Base-by-base conservation (phyloP, 2,888 invertebrate species). In the Caenorhabditis panamensis region DNA sequence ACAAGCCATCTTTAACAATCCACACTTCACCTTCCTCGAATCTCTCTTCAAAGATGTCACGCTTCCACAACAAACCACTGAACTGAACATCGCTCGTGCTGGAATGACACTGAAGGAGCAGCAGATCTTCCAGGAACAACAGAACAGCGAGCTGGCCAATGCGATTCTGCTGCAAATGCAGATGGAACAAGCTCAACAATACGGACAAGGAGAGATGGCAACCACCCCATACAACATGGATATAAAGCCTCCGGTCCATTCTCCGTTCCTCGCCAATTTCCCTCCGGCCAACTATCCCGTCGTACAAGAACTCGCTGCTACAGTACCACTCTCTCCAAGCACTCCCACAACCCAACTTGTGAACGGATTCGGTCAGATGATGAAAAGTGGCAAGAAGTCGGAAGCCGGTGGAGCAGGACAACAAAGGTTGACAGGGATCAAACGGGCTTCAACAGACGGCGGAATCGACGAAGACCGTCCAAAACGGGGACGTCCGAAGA, bases 11-110 rank as follows among this genome's bases (percentile, higher is more conserved):
- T 67, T 84, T 16, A 72, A 78, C 36, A 87, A 76, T 61, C 89
- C 87, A 1, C 87, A 88, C 68, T 90, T 90, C 62, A 22, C 75
- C 3, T 89, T 89, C 64, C 78, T 89, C 56, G 89, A 89, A 51
- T 61, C 83, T 0, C 56, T 89, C 11, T 69, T 88, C 54, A 82
- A 84, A 61, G 89, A 89, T 31, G 64, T 89, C 20, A 20, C 49
- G 5, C 63, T 80, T 11, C 80, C 84, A 0, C 73, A 63, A 28
- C 37, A 28, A 18, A 18, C 66, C 6, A 44, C 28, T 9, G 83
- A 83, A 6, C 6, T 61, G 44, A 24, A 53, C 20, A 67, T 28
- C 0, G 61, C 78, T 13, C 58, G 73, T 8, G 18, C 59, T 28
- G 62, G 53, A 0, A 69, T 73, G 61, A 59, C 79, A 5, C 47